These are phyloP conservation scores for Colinus virginianus DNA, from an alignment of 2,113 vertebrate genomes.

Conservation along the genomic window DNA sequence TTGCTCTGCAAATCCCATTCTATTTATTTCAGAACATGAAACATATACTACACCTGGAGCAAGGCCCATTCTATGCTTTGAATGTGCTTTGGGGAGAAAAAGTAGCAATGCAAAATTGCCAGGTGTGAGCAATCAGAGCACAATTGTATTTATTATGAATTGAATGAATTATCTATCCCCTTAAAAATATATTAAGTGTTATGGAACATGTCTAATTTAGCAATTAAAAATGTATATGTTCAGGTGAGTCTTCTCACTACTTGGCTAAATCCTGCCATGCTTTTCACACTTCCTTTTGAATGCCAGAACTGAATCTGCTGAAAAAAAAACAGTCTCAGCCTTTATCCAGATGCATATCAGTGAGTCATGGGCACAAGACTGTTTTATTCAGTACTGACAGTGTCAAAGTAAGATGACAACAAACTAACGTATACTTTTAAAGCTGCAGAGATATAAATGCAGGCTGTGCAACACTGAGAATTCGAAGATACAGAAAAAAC, in stretches of 20 bases:
- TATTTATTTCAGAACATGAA: slow-evolving; percentile 13
- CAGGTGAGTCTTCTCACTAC: slow-evolving; percentile 40
- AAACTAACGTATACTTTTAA: not conserved
- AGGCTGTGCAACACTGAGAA: not conserved
- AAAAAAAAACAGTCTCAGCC: not conserved
- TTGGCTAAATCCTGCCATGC: slow-evolving; percentile 6
- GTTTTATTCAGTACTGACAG: slow-evolving; percentile 21
- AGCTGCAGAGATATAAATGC: not conserved
- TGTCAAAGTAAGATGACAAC: not conserved
- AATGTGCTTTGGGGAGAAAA: not conserved
- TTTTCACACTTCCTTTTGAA: not conserved
- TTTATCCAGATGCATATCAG: slow-evolving; percentile 14
- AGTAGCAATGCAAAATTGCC: slow-evolving; percentile 7
- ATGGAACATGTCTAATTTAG: slow-evolving; percentile 31
- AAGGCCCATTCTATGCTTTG: not conserved
- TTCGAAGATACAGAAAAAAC: not conserved
- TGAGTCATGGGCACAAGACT: not conserved
- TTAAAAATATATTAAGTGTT: slow-evolving; percentile 15
- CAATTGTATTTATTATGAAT: slow-evolving; percentile 48
- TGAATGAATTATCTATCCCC: slow-evolving; percentile 24
- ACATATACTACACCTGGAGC: not conserved
- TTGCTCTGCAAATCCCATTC: not conserved
- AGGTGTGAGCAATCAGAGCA: slow-evolving; percentile 55
- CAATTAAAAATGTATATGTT: slow-evolving; percentile 6
- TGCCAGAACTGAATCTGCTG: not conserved